Evolutionary conservation across 2,113 vertebrate genomes (phyloP).

Genomic region (Colius striatus): DNA sequence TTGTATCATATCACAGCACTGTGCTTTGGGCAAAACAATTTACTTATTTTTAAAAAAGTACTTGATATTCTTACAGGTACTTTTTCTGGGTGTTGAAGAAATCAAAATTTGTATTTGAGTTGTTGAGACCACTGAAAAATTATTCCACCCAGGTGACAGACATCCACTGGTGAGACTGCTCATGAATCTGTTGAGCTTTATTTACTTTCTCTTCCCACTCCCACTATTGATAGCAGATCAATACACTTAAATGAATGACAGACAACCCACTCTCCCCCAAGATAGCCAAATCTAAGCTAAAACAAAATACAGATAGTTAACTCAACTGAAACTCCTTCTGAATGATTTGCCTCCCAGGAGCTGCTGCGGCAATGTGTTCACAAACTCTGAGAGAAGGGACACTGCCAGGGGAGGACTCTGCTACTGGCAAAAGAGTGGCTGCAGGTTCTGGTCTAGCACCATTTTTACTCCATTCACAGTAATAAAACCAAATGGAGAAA

Average conservation of each 20-base stretch:
- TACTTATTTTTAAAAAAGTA: background rate
- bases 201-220: background rate
- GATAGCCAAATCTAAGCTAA: background rate
- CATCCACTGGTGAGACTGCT: background rate
- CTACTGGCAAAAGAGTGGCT: background rate
- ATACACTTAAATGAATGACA: background rate
- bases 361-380: background rate
- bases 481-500: conserved; percentile 7
- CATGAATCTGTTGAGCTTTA: background rate
- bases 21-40: accelerated
- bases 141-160: background rate
- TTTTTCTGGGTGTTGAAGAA: background rate
- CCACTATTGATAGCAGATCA: background rate
- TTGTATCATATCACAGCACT: background rate
- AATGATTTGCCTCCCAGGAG: conserved; percentile 61
- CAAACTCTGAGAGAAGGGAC: background rate
- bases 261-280: background rate
- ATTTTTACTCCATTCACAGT: conserved; percentile 5
- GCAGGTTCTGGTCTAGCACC: conserved; percentile 18
- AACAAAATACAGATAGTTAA: background rate
- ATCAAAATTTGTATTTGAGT: background rate
- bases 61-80: background rate
- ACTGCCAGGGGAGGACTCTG: background rate
- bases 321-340: background rate
- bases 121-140: background rate